Evolutionary conservation across 2,888 invertebrate species (phyloP).

Genomic region (Drosophila prostipennis): DNA sequence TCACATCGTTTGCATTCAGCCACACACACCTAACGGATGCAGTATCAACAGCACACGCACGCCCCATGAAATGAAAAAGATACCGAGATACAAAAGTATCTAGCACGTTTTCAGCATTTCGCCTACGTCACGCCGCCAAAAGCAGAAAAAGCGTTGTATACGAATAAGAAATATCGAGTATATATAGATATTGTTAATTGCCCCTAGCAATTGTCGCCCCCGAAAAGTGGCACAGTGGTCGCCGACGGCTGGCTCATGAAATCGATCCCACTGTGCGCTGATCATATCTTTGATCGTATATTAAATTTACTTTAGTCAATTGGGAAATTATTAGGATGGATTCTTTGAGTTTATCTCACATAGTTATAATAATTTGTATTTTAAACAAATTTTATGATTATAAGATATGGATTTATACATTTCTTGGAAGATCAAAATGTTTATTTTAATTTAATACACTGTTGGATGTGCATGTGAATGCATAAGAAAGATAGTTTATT

Average conservation of each 20-base stretch:
- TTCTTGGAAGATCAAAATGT: no score
- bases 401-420: no score
- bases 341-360: no score
- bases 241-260: background rate
- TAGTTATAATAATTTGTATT: no score
- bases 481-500: background rate
- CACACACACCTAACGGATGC: slow-evolving; percentile 75
- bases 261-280: slow-evolving; percentile 7
- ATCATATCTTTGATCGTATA: background rate
- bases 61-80: slow-evolving; percentile 18
- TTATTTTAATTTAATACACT: no score
- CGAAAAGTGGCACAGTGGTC: slow-evolving; percentile 30
- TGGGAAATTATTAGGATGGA: background rate
- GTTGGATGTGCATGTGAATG: background rate
- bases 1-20: slow-evolving; percentile 73
- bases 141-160: slow-evolving; percentile 47
- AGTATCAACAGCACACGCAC: slow-evolving; percentile 54
- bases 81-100: slow-evolving; percentile 60
- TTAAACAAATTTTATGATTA: no score
- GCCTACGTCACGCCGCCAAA: slow-evolving; percentile 71
- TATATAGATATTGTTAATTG: slow-evolving; percentile 59
- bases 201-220: slow-evolving; percentile 65
- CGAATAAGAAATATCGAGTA: slow-evolving; percentile 42
- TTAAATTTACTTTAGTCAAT: background rate
- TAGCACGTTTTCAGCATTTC: slow-evolving; percentile 65